Evolutionary conservation across 1,140 invertebrate genomes (phyloP), one percentile per base, ranked within the genome.

Genomic region (Leptinotarsa texana): DNA sequence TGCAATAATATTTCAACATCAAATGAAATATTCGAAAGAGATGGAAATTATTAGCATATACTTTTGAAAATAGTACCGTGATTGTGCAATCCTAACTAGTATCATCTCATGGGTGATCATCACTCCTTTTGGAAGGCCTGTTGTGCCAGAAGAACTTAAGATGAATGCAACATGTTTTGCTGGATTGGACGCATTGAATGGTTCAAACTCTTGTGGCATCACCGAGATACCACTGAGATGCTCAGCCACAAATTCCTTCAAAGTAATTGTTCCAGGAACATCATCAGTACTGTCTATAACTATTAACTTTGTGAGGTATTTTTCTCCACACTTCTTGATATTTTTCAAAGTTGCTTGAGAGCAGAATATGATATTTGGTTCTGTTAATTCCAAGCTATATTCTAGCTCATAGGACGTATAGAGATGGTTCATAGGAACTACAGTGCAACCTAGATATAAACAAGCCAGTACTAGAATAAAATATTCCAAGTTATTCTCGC

Each of bases 91-190:
- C 18, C 69, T 47, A 18, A 61, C 61, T 24, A 72, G 22, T 13
- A 70, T n/a, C 81, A 89, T 90, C 49, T 79, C 79, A 79, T 93
- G 91, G 3, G 91, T 90, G 8, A 92, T 83, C 84, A 92, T 90
- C 0, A 93, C 92, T n/a, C 92, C 92, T 84, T 94, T 94, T 3
- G 93, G 92, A n/a, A 87, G 82, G 73, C 93, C 91, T 51, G 92
- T 93, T 5, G 92, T 93, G 13, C 92, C 92, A 61, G 91, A 92
- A 3, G 91, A 87, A 73, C 82, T 85, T 11, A 86, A 76, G 74
- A 87, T 86, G 15, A 82, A 79, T 21, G 84, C 73, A 15, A 81
- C 74, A 27, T 70, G 69, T 49, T 70, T 3, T 24, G 22, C 6
- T 13, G 69, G 21, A 70, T 70, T 24, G 13, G 11, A 47, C 4